These are phyloP conservation scores for Gerris lacustris DNA, from an alignment of 2,888 invertebrate species.

Conservation along the genomic window DNA sequence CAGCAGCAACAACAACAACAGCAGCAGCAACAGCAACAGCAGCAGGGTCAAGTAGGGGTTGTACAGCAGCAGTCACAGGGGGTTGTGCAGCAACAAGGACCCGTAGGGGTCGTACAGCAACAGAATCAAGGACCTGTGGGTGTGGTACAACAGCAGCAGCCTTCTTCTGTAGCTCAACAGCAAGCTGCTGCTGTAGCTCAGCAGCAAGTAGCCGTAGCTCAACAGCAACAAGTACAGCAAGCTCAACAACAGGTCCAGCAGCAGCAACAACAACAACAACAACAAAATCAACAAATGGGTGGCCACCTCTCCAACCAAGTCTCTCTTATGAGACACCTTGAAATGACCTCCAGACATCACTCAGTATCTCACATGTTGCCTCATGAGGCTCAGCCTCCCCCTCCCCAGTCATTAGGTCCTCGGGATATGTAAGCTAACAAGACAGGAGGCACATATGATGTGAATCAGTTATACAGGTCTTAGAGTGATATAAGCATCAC, in stretches of 20 bases:
- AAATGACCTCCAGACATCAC: slow-evolving; percentile 9
- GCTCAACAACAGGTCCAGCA: neutral
- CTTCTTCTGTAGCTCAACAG: neutral
- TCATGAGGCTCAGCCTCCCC: neutral
- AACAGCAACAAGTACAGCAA: neutral
- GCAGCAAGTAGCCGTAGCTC: neutral
- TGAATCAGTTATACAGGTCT: too few relatives aligned
- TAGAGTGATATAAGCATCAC: too few relatives aligned
- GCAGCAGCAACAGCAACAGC: slow-evolving; percentile 26
- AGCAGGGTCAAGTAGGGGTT: slow-evolving; percentile 31
- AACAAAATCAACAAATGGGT: neutral
- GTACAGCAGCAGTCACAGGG: slow-evolving; percentile 30
- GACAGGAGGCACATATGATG: too few relatives aligned
- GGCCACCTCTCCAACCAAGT: slow-evolving; percentile 13
- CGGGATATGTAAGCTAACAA: neutral
- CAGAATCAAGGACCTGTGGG: slow-evolving; percentile 10
- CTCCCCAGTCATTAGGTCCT: neutral
- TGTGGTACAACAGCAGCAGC: slow-evolving; percentile 10
- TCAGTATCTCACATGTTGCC: neutral
- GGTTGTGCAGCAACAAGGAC: neutral
- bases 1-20: slow-evolving; percentile 33
- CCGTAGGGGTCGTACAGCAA: slow-evolving; percentile 5
- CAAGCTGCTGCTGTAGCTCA: neutral
- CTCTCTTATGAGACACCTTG: slow-evolving; percentile 19
- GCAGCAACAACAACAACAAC: neutral